Percentiles rank a stretch among this genome's conserved stretches.
These are phyloP conservation scores for Cryptotis parvus DNA, from an alignment of 2,113 vertebrate genomes.

Conservation along the genomic window DNA sequence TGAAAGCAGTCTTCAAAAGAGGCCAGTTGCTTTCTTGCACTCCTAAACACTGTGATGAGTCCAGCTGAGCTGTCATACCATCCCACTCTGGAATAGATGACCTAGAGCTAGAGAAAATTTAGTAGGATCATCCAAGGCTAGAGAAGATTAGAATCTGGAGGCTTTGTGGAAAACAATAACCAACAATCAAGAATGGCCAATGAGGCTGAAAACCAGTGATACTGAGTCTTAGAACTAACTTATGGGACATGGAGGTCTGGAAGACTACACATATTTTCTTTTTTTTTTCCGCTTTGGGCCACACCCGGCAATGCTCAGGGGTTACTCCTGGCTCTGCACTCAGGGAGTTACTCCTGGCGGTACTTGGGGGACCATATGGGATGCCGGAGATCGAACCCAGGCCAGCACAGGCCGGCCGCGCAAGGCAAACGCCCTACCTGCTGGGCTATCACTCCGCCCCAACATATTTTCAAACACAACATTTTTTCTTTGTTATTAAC, in stretches of 20 bases:
- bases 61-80: not conserved
- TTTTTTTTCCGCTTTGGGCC: too few species aligned
- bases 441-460: too few species aligned
- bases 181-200: not conserved
- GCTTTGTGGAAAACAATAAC: not conserved
- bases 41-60: not conserved
- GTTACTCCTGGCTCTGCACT: too few species aligned
- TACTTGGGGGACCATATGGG: too few species aligned
- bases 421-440: too few species aligned
- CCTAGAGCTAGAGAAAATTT: not conserved
- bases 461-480: conserved; percentile 4
- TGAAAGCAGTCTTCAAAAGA: not conserved
- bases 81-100: not conserved
- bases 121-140: not conserved
- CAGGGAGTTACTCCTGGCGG: too few species aligned
- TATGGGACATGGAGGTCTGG: not conserved
- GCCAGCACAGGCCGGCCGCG: too few species aligned
- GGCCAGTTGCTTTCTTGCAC: not conserved
- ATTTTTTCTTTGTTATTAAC: conserved; percentile 24
- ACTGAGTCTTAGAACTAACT: not conserved
- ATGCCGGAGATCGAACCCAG: too few species aligned
- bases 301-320: too few species aligned
- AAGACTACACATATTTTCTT: not conserved
- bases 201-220: not conserved
- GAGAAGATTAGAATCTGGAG: not conserved